Percentiles rank a stretch among this genome's conserved stretches.
phyloP scores from a whole-genome alignment of 2,797 vertebrate species.

The Propithecus perrieri region DNA sequence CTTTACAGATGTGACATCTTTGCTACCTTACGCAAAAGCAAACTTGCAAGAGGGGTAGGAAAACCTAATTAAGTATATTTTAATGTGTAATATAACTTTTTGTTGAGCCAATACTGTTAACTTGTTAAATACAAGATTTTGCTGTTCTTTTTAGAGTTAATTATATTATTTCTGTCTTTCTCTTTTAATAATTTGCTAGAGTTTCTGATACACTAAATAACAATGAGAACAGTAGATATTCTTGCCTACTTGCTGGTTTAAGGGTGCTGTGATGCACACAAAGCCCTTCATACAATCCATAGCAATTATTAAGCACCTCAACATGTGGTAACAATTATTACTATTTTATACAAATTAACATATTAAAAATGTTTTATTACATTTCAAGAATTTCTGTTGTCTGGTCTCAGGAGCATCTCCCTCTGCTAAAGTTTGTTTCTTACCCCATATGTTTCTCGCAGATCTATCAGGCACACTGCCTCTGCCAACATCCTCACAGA shows the following conservation, averaged over 20 bases:
- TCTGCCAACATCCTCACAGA: not conserved
- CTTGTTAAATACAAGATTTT: not conserved
- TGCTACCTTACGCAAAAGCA: not conserved
- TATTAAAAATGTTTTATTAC: not conserved
- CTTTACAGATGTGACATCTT: not conserved
- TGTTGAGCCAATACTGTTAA: not conserved
- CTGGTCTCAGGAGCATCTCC: not conserved
- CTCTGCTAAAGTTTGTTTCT: not conserved
- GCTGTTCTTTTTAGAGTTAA: not conserved
- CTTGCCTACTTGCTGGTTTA: not conserved
- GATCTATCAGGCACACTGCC: not conserved
- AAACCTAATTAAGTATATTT: not conserved
- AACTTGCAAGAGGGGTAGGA: not conserved
- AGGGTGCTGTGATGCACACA: not conserved
- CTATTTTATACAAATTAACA: not conserved
- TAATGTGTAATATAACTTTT: not conserved
- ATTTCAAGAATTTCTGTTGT: not conserved
- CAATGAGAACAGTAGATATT: not conserved
- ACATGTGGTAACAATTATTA: not conserved
- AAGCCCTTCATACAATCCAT: not conserved
- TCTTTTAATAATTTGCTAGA: not conserved
- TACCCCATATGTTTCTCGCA: not conserved
- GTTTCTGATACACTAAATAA: not conserved
- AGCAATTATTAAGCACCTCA: not conserved
- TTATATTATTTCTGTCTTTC: not conserved